Percentiles rank a stretch among this genome's conserved stretches.
These are phyloP conservation scores for Apodemia mormo DNA, from an alignment of 2,888 invertebrate species.

Conservation along the genomic window DNA sequence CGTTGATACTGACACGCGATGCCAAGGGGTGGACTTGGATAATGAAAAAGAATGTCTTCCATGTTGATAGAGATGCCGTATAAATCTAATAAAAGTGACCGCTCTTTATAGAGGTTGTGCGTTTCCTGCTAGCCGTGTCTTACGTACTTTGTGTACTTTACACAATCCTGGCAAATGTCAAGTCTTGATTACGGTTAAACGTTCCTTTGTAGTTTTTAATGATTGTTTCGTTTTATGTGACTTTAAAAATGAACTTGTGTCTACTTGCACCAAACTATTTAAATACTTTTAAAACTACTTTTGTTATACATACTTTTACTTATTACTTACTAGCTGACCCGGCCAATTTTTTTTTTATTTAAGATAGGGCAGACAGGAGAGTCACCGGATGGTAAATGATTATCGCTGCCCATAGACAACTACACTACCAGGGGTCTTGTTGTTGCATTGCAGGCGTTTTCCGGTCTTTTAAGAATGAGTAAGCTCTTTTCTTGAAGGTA, in stretches of 20 bases:
- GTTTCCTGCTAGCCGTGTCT: conserved; percentile 3
- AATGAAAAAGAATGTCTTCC: conserved; percentile 42
- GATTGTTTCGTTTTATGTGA: conserved; percentile 6
- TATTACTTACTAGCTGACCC: no score
- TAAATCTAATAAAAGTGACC: conserved; percentile 37
- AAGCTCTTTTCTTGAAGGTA: no score
- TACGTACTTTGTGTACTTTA: conserved; percentile 10
- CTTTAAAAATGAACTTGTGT: neutral
- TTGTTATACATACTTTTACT: no score
- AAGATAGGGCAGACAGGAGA: no score
- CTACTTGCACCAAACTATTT: no score
- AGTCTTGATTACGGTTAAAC: conserved; percentile 8
- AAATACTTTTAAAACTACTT: no score
- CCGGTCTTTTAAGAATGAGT: no score
- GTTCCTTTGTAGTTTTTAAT: neutral
- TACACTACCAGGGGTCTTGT: no score
- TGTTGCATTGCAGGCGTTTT: no score
- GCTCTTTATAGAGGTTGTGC: conserved; percentile 24
- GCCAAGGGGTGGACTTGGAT: conserved; percentile 35
- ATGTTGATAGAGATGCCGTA: conserved; percentile 38
- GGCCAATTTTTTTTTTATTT: no score
- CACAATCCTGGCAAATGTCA: conserved; percentile 18
- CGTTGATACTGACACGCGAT: conserved; percentile 37
- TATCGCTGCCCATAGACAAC: no score
- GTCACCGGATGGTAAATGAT: no score